Evolutionary conservation across 2,113 vertebrate species (phyloP), one percentile per base, ranked within the genome.

Genomic region (Tupaia chinensis): DNA sequence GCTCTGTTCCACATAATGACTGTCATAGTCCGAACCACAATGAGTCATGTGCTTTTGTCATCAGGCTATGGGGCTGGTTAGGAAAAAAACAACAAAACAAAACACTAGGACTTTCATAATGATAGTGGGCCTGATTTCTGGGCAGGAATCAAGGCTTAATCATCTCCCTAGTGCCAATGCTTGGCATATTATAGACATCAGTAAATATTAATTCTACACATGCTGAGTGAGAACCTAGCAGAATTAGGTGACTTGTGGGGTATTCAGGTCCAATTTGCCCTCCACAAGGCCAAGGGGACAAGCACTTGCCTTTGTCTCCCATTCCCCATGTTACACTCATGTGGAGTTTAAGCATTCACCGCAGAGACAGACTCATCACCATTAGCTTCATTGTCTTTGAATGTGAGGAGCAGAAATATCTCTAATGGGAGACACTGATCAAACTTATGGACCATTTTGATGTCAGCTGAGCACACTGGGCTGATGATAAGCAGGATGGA

Each of bases 351-450:
- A 93, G 58, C 83, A 79, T 93, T 96, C 89, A 77, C 79, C 12
- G 16, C 44, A 74, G 96, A 96, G 83, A 92, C 53, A 95, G 97
- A 96, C 95, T 87, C 80, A 97, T 97, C 95, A 96, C 94, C 95
- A 92, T 97, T 96, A 96, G 96, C 92, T 97, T 97, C 96, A 96
- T 96, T 95, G 95, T 96, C 97, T 97, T 94, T 97, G 97, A 96
- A 95, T 96, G 89, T 4, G 53, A 95, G 93, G 89, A 95, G 84
- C 89, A 96, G 94, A 94, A 94, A 97, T 97, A 94, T 96, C 95
- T 97, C 95, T 97, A 97, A 97, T 93, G 97, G 97, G 97, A 97
- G 73, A 93, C 97, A 97, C 97, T 92, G 97, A 97, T 97, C 97
- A 98, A 96, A 97, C 95, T 97, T 97, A 97, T 97, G 96, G 94